Evolutionary conservation across 2,797 vertebrate genomes (phyloP), one percentile per base, ranked within the genome.

Genomic region (Pipistrellus nathusii): DNA sequence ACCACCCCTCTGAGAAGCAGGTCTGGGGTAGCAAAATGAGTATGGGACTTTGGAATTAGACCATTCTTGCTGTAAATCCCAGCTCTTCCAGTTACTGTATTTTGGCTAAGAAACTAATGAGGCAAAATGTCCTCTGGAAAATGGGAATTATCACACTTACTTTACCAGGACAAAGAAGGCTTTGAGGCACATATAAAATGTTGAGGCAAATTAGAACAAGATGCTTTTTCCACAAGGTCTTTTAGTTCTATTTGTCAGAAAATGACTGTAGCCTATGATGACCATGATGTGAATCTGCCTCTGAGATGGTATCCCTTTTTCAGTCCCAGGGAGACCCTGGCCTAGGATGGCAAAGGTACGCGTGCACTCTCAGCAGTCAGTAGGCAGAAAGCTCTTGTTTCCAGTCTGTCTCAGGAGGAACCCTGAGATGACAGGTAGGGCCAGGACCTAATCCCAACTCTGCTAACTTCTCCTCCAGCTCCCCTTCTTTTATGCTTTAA

Each of bases 211-310:
- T 73, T 64, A 76, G 59, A 92, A 66, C 14, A 90, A 85, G 55
- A 57, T 92, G 18, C 18, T 55, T 93, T 87, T 87, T 53, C 73
- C 32, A 55, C 23, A 27, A 46, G 41, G 66, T 8, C 9, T 53
- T 85, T 83, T 41, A 14, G 59, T 94, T 72, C 38, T 10, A 10
- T 85, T 71, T 41, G 32, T 94, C 55, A 85, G 75, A 71, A 82
- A 94, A 53, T 78, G 6, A 55, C 32, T 20, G 10, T 73, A 71
- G 69, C 15, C 72, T 59, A 25, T 46, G 27, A 30, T 15, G 35
- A 23, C 8, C 21, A 7, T 0, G 38, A 20, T 48, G 12, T 30
- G 25, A 27, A 77, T 18, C 17, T 25, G 3, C 14, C 23, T 23
- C 32, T 25, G 30, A 15, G 59, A 72, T 1, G 1, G 0, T 27